Evolutionary conservation across 2,797 vertebrate genomes (phyloP), one percentile per base, ranked within the genome.

Genomic region (Poecilia picta): DNA sequence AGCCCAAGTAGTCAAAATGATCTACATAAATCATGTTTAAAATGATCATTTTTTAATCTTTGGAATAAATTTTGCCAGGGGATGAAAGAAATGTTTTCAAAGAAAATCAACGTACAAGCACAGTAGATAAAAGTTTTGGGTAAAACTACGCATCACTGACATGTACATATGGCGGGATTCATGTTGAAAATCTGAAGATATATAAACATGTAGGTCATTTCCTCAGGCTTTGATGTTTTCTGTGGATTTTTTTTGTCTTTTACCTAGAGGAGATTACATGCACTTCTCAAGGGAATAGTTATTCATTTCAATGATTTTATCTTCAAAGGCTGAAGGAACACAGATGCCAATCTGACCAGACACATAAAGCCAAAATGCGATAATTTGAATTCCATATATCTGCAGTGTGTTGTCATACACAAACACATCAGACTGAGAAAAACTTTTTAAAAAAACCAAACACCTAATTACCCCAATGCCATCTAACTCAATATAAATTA

Each of bases 251-350:
- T 41, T 78, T 8, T 41, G 36, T 41, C 20, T 85, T 79, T 82
- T 45, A 76, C 76, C 70, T 31, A 12, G 72, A 31, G 51, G 77
- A 36, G 78, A 80, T 82, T 73, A 78, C 18, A 76, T 36, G 25
- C n/a, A 72, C 77, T 76, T 86, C 73, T 78, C 49, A 74, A 47
- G 68, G 36, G 36, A 77, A 81, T n/a, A 18, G 28, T 46, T 20
- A 80, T 79, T 79, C 75, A 81, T 72, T 51, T 62, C 73, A 25
- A 75, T 76, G 73, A 81, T 87, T 81, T 13, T 59, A 82, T 89
- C 77, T 85, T 90, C 83, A 91, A 87, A 91, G 83, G 79, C 18
- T 16, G 33, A 72, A 83, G 66, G 68, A 68, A 4, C 78, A 45
- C 49, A 78, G 59, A 80, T 71, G n/a, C 43, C 23, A 18, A 59